Evolutionary conservation across 2,888 invertebrate species (phyloP), one percentile per base, ranked within the genome.

Genomic region (Pteria penguin): DNA sequence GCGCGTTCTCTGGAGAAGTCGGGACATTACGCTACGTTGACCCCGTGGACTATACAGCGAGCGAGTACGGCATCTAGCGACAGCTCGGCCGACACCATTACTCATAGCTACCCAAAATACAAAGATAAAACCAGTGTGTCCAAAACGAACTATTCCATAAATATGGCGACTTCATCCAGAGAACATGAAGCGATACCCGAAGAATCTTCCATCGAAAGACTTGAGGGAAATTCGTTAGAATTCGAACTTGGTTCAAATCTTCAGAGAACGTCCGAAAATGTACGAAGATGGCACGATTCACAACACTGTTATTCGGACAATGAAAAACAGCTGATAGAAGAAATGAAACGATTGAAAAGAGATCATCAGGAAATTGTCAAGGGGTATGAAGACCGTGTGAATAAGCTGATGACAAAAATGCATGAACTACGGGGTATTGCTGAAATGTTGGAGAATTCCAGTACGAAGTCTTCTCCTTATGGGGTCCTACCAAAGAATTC

Each of bases 241-340:
- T 55, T 71, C 29, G 76, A 77, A 60, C 58, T 74, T 18, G 69
- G 55, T 14, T 52, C 55, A 4, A 65, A 57, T 45, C n/a, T 69
- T 5, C 69, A 61, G 29, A 32, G 76, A 4, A 69, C 72, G 8
- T n/a, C 24, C 8, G 54, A 78, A 78, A 55, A 22, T 68, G 22
- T 65, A 27, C 79, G 85, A 61, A 74, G 82, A 29, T 85, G 83
- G 84, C 82, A 79, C 36, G 84, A 84, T 29, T 81, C 80, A n/a
- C 83, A 82, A 52, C 84, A 85, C 70, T 88, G 87, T 4, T 90
- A 87, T 73, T 91, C 91, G 3, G 91, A 91, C 81, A 90, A 90
- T 71, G 91, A 91, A 79, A 91, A 90, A 81, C 89, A 89, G 71
- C 80, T 91, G 18, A 85, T 91, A 58, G 90, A 90, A 71, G 88